Evolutionary conservation across 2,113 vertebrate species (phyloP).

Genomic region (Halichoeres trimaculatus): DNA sequence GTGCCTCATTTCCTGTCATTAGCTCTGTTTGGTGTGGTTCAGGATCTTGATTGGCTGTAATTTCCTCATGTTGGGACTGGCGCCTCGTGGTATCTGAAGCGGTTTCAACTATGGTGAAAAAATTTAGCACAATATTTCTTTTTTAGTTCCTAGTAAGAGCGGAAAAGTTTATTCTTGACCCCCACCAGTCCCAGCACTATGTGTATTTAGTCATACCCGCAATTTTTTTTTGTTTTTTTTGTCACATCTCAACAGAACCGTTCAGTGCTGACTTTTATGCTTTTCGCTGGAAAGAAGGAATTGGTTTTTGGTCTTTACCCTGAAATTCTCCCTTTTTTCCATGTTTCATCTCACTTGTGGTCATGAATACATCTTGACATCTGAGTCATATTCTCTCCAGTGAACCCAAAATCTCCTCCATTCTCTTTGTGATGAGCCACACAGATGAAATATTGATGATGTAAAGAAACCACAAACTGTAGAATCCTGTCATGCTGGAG

Average conservation of each 20-base stretch:
- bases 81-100: background rate
- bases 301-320: background rate
- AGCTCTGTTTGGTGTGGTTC: background rate
- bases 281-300: constrained; percentile 3
- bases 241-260: background rate
- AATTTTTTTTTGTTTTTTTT: too few species aligned
- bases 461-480: constrained; percentile 3
- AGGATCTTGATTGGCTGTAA: constrained; percentile 38
- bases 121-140: background rate
- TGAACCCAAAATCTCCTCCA: background rate
- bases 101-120: background rate
- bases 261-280: constrained; percentile 37
- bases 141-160: background rate
- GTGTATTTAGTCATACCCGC: too few species aligned
- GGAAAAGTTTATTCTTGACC: background rate
- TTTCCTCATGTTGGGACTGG: constrained; percentile 45
- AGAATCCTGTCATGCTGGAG: constrained; percentile 14
- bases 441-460: constrained; percentile 33
- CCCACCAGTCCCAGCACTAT: background rate
- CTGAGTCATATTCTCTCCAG: constrained; percentile 20
- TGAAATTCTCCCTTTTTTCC: constrained; percentile 6
- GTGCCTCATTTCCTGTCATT: constrained; percentile 57
- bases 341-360: constrained; percentile 24
- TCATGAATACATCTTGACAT: background rate
- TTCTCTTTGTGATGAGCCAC: constrained; percentile 11